Evolutionary conservation across 2,113 vertebrate species (phyloP), one percentile per base, ranked within the genome.

Genomic region (Thomomys bottae): DNA sequence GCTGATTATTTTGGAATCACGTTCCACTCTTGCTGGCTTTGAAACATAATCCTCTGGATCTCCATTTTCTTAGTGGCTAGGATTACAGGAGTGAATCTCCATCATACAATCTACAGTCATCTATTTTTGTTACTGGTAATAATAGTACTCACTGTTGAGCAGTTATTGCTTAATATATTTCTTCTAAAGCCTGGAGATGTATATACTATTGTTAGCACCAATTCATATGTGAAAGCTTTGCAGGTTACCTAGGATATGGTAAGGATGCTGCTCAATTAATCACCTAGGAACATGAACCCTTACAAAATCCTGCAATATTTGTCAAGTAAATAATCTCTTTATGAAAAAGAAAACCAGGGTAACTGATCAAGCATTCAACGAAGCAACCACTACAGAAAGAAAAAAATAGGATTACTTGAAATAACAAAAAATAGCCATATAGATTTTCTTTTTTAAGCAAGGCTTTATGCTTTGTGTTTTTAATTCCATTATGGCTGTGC

Each of bases 361-460:
- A 28, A 8, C 9, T 61, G 28, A 89, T 66, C 42, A 70, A 84
- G 17, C 12, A 75, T 42, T 87, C 23, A 67, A 32, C 30, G 23
- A 38, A 77, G 76, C 18, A 36, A 82, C 23, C 5, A n/a, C 30
- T 82, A 7, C 61, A 94, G 24, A 82, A 81, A 17, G 83, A 93
- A 79, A 81, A 17, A 85, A 93, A 79, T 2, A 67, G 82, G 40
- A 75, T 36, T 66, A 4, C n/a, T 81, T 42, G 36, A 91, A 84
- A 81, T 59, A 73, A 77, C 10, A 93, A 7, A 90, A 90, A 88
- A 72, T 40, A 32, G 94, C 57, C 23, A 23, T 11, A 24, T 30
- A 54, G 21, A 54, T 49, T 71, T 57, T 23, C 63, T 81, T 17
- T 59, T 59, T 59, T 20, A 59, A 59, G 21, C 59, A 61, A 9